These are phyloP conservation scores for Apogon hyalosoma DNA, from an alignment of 2,797 vertebrate genomes.

Conservation along the genomic window DNA sequence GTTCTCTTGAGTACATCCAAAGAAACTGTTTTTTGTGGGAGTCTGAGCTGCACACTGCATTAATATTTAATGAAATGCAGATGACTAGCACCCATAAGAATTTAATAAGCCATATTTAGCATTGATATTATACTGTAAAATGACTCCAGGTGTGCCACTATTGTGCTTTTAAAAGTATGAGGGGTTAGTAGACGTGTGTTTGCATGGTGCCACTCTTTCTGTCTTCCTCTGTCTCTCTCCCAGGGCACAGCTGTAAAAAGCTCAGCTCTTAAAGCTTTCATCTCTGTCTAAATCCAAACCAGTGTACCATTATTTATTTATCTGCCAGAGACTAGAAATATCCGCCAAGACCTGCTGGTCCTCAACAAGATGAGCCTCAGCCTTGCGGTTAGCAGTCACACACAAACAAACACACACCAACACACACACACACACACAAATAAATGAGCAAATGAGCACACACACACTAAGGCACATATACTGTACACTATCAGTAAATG, in stretches of 20 bases:
- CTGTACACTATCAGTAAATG: conserved; percentile 64
- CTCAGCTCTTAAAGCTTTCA: conserved; percentile 65
- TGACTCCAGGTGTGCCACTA: conserved; percentile 15
- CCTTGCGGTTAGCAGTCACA: conserved; percentile 49
- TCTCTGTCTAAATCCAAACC: conserved; percentile 68
- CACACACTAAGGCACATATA: conserved; percentile 22
- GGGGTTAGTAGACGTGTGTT: conserved; percentile 19
- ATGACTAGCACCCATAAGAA: conserved; percentile 29
- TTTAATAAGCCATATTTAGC: conserved; percentile 36
- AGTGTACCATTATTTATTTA: conserved; percentile 77
- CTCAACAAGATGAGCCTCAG: conserved; percentile 59
- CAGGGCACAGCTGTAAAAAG: conserved; percentile 64
- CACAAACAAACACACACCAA: conserved; percentile 25
- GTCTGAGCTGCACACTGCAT: conserved; percentile 21
- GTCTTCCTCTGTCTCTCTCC: conserved; percentile 24
- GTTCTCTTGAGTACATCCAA: conserved; percentile 41
- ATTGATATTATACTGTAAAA: conserved; percentile 21
- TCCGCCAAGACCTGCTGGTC: conserved; percentile 59
- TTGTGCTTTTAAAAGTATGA: conserved; percentile 27
- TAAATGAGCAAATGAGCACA: conserved; percentile 42
- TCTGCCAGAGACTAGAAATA: conserved; percentile 69
- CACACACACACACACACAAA: conserved; percentile 20
- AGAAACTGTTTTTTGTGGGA: conserved; percentile 12
- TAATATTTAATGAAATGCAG: conserved; percentile 58
- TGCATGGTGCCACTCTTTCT: conserved; percentile 35